Conservation (phyloP, 1,140 invertebrate genomes). For the Penaeus chinensis region DNA sequence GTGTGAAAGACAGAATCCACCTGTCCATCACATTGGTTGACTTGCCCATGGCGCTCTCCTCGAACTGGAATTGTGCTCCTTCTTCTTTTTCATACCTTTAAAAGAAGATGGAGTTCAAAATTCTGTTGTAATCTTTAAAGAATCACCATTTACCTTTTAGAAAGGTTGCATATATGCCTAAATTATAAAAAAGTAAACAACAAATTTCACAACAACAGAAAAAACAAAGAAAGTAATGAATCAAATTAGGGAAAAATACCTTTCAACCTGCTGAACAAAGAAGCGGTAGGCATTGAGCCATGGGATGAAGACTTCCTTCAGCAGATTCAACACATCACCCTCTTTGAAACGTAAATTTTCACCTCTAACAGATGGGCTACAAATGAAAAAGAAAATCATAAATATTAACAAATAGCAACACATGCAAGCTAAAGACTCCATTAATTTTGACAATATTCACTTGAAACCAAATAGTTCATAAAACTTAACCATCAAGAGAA, state of each 20-base stretch:
- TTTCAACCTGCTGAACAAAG: constrained; percentile 91
- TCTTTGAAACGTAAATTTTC: constrained; percentile 98
- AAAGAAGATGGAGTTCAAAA: too few relatives aligned
- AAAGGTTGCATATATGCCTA: too few relatives aligned
- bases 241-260: constrained; percentile 71
- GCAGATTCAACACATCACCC: constrained; percentile 93
- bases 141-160: neutral
- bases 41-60: constrained; percentile 66
- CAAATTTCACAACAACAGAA: neutral
- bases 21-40: constrained; percentile 92
- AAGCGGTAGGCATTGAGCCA: constrained; percentile 99
- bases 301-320: constrained; percentile 98
- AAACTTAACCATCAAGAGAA: too few relatives aligned
- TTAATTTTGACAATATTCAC: too few relatives aligned
- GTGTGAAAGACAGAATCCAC: constrained; percentile 97
- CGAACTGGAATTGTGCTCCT: constrained; percentile 69
- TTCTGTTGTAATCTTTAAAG: neutral
- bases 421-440: too few relatives aligned
- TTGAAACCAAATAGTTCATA: too few relatives aligned
- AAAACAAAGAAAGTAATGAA: neutral
- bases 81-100: constrained; percentile 71
- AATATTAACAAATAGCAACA: neutral
- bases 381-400: neutral
- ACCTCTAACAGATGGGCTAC: constrained; percentile 89
- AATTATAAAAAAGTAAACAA: neutral